A percentile compares a stretch with the other conserved stretches of the same genome.
phyloP scores from a whole-genome alignment of 1,140 invertebrate species.

The Delia radicum region DNA sequence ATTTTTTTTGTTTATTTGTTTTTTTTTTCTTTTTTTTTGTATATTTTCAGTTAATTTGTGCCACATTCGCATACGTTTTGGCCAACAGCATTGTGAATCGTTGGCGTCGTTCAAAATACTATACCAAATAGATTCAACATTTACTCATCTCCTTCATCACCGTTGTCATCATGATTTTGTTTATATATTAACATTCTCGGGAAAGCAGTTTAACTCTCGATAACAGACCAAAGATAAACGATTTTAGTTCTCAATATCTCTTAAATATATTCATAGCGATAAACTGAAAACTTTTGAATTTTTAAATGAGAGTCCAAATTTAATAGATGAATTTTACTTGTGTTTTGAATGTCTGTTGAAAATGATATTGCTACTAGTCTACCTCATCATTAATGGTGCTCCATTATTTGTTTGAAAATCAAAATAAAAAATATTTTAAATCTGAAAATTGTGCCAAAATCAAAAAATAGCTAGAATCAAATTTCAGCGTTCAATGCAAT shows the following conservation, averaged over 20 bases:
- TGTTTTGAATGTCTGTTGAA: neutral
- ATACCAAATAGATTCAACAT: conserved; percentile 39
- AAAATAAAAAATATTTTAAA: neutral
- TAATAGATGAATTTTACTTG: neutral
- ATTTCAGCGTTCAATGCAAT: no score
- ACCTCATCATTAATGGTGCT: neutral
- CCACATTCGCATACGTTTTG: conserved; percentile 43
- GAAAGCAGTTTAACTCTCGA: neutral
- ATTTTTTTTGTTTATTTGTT: neutral
- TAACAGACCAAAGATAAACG: conserved; percentile 9
- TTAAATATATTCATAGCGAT: neutral
- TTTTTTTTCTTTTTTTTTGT: conserved; percentile 3
- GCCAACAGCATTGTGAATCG: conserved; percentile 52
- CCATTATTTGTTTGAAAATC: neutral
- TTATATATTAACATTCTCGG: neutral
- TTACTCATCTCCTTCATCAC: neutral
- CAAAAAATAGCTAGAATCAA: no score
- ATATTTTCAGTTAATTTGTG: conserved; percentile 44
- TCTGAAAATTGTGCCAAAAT: neutral
- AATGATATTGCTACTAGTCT: neutral
- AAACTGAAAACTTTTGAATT: no score
- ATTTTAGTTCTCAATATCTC: neutral
- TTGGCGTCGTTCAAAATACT: conserved; percentile 53
- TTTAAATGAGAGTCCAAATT: neutral
- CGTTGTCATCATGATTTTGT: neutral